These are phyloP conservation scores for Oikopleura dioica DNA, from an alignment of 23 tunicate species.

Conservation along the genomic window DNA sequence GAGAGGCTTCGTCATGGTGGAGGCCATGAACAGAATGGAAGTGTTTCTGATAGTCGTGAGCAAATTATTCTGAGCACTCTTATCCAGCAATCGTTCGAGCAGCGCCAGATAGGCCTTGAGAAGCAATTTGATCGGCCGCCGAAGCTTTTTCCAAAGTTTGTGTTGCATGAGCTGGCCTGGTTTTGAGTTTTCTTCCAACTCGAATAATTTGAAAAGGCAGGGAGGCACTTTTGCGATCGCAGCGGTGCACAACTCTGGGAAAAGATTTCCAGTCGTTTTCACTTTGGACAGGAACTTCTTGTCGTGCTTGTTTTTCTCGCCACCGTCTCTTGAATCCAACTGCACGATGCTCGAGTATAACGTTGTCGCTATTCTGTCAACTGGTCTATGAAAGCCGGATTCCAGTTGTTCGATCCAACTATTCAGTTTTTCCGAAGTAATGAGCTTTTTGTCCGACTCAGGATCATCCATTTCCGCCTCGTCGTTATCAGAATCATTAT, in stretches of 20 bases:
- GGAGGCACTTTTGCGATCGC: not conserved
- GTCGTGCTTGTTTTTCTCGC: not conserved
- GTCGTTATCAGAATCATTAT: not conserved
- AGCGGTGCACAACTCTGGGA: not conserved
- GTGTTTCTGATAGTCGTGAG: not conserved
- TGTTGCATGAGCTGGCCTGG: not conserved
- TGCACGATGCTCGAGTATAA: not conserved
- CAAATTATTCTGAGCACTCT: not conserved
- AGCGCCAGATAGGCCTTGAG: not conserved
- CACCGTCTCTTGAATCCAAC: not conserved
- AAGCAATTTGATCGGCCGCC: not conserved
- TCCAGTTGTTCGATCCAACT: not conserved
- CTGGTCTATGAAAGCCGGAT: not conserved
- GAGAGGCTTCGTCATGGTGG: not conserved
- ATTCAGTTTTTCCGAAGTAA: not conserved
- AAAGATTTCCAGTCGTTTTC: not conserved
- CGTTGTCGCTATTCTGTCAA: not conserved
- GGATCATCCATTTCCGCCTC: not conserved
- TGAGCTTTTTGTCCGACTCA: not conserved
- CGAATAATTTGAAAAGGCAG: not conserved
- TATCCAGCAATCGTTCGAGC: not conserved
- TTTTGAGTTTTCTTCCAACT: not conserved
- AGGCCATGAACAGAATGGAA: not conserved
- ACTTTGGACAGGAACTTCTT: not conserved
- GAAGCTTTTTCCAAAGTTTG: slow-evolving; percentile 8